Percentiles rank a stretch among this genome's conserved stretches.
phyloP scores from a whole-genome alignment of 2,113 vertebrate species.

The Camarhynchus parvulus region DNA sequence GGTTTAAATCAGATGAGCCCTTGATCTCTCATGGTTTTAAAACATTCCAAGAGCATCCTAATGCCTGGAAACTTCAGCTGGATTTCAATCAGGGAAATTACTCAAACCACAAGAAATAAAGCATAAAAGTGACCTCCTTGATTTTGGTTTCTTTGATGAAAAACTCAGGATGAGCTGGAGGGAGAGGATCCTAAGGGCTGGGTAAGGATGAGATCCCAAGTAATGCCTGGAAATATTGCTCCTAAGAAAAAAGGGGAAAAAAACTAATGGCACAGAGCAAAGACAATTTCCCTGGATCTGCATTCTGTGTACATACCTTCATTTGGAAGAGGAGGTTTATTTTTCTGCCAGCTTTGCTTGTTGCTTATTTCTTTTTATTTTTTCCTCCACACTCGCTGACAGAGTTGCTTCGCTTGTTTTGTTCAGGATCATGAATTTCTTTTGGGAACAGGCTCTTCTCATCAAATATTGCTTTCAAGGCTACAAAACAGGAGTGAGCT shows the following conservation, averaged over 20 bases:
- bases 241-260: neutral
- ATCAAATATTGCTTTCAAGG: constrained; percentile 77
- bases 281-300: neutral
- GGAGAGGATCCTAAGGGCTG: neutral
- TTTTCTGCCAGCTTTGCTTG: constrained; percentile 61
- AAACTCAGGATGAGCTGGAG: neutral
- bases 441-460: constrained; percentile 79
- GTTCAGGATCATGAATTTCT: constrained; percentile 75
- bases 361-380: constrained; percentile 67
- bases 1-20: neutral
- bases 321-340: constrained; percentile 5
- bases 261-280: neutral
- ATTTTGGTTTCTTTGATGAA: neutral
- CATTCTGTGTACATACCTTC: neutral
- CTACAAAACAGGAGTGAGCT: constrained; percentile 62
- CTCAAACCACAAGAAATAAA: neutral
- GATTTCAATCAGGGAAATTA: neutral
- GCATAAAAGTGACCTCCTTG: neutral
- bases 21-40: neutral
- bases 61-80: neutral
- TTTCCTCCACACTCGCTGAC: constrained; percentile 9
- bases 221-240: neutral
- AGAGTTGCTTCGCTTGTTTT: constrained; percentile 58
- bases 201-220: neutral
- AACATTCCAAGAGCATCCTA: neutral